phyloP scores from a whole-genome alignment of 1,140 invertebrate genomes.

The Gonioctena quinquepunctata region DNA sequence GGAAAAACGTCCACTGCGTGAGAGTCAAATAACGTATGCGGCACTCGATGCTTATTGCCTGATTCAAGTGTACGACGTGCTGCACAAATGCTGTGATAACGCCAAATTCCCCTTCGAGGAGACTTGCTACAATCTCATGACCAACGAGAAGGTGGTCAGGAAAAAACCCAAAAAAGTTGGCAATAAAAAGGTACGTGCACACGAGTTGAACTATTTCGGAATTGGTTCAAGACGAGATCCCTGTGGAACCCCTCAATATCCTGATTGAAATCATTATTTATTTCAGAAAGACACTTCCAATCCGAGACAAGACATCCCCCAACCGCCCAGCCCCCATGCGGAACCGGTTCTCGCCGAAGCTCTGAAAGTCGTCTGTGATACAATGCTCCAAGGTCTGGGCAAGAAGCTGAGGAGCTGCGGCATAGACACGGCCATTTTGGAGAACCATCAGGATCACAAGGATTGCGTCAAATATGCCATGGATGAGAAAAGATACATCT shows the following conservation, averaged over 20 bases:
- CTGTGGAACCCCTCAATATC: not conserved
- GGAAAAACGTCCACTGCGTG: conserved; percentile 77
- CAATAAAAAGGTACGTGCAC: conserved; percentile 17
- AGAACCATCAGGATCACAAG: conserved; percentile 58
- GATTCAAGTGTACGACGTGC: conserved; percentile 71
- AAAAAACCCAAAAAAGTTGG: conserved; percentile 54
- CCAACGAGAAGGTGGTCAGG: conserved; percentile 56
- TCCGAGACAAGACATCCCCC: conserved; percentile 20
- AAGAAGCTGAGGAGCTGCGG: conserved; percentile 68
- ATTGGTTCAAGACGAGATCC: not conserved
- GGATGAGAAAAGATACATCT: conserved; percentile 61
- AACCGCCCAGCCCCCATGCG: conserved; percentile 33
- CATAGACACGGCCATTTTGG: conserved; percentile 64
- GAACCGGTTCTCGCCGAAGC: conserved; percentile 35
- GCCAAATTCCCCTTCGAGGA: conserved; percentile 65
- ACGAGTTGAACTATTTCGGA: not conserved
- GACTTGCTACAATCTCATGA: conserved; percentile 61
- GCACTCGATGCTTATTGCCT: conserved; percentile 81
- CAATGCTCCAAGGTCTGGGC: conserved; percentile 62
- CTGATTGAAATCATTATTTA: not conserved
- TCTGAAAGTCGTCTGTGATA: conserved; percentile 61
- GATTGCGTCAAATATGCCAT: conserved; percentile 59
- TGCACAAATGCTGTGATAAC: conserved; percentile 58
- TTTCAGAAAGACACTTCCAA: conserved; percentile 15
- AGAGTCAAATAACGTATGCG: conserved; percentile 78